These are phyloP conservation scores for Lepidocyrtoides sp. DNA, from an alignment of 2,888 invertebrate genomes.

Conservation along the genomic window DNA sequence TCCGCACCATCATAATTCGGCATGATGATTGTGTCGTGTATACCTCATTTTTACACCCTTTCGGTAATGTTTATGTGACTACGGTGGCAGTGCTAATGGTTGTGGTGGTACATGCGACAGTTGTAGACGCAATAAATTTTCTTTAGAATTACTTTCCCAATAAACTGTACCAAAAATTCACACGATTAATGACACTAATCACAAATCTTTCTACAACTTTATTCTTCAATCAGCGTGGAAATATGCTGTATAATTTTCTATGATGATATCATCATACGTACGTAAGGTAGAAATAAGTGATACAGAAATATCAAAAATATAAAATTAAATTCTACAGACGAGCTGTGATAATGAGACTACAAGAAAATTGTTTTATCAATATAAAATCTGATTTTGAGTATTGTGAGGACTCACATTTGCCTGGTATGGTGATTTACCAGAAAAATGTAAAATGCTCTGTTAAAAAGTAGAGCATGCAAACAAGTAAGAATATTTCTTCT, in stretches of 20 bases:
- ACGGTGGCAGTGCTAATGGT: not conserved
- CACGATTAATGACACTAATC: not conserved
- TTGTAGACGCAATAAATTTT: slow-evolving; percentile 6
- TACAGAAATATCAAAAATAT: too few species aligned
- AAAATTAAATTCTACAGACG: too few species aligned
- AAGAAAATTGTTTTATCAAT: not conserved
- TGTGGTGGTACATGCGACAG: slow-evolving; percentile 5
- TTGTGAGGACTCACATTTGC: too few species aligned
- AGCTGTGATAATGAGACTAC: too few species aligned
- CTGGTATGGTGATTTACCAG: too few species aligned
- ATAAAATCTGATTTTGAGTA: too few species aligned
- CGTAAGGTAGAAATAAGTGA: too few species aligned
- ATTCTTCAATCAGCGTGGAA: not conserved
- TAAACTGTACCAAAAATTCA: not conserved
- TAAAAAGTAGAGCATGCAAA: too few species aligned
- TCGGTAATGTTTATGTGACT: slow-evolving; percentile 40
- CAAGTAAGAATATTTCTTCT: too few species aligned
- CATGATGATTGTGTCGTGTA: slow-evolving; percentile 3
- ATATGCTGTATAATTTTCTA: too few species aligned
- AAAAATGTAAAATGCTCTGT: too few species aligned
- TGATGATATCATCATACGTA: too few species aligned
- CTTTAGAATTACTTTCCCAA: not conserved
- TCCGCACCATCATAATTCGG: not conserved
- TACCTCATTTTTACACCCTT: slow-evolving; percentile 7
- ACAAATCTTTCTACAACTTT: not conserved